These are phyloP conservation scores for Chloropsis cyanopogon DNA, from an alignment of 2,113 vertebrate genomes.

Conservation along the genomic window DNA sequence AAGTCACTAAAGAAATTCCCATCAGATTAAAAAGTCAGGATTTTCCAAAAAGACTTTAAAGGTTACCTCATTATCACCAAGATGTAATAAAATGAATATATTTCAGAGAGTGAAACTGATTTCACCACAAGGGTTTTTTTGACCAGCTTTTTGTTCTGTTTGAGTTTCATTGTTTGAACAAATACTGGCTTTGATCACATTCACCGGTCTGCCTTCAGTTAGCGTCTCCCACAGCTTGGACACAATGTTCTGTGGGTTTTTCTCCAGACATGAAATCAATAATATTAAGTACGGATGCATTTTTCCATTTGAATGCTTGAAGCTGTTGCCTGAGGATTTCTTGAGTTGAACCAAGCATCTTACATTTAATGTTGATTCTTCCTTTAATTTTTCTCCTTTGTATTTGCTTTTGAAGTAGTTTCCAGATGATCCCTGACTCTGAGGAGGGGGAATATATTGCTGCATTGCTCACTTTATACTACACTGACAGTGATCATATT, in stretches of 20 bases:
- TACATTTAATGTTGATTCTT: neutral
- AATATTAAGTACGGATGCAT: constrained; percentile 14
- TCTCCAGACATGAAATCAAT: constrained; percentile 24
- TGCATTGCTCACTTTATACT: neutral
- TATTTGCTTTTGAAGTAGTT: neutral
- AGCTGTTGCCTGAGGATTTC: neutral
- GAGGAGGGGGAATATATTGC: neutral
- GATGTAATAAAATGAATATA: neutral
- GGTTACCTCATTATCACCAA: neutral
- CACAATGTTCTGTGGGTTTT: neutral
- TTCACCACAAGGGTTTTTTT: neutral
- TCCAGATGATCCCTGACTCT: neutral
- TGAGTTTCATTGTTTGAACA: neutral
- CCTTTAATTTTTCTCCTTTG: neutral
- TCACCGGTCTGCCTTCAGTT: neutral
- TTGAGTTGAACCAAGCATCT: neutral
- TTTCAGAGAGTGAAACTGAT: neutral
- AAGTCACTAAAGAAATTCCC: neutral
- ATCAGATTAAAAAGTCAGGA: neutral
- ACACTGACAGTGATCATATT: neutral
- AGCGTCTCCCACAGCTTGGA: neutral
- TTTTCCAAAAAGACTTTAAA: neutral
- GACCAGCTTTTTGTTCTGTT: neutral
- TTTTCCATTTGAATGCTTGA: constrained; percentile 23
- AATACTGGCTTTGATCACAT: neutral